Evolutionary conservation across 2,113 vertebrate species (phyloP).

Genomic region (Caracal caracal): DNA sequence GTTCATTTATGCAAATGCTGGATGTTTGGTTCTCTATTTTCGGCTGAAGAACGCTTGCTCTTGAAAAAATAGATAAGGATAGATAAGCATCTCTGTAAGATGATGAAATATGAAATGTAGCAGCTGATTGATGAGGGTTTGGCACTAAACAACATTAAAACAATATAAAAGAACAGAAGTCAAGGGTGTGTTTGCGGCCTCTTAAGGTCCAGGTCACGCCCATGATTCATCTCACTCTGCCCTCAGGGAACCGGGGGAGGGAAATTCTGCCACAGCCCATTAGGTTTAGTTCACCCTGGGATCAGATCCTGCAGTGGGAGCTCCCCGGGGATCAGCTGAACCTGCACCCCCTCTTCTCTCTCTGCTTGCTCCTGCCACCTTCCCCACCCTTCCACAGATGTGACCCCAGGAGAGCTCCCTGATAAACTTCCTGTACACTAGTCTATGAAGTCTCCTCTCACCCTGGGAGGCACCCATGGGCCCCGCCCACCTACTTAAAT

Average conservation of each 20-base stretch:
- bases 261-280: not conserved
- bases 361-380: not conserved
- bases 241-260: not conserved
- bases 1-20: not conserved
- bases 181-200: not conserved
- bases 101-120: not conserved
- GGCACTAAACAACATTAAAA: not conserved
- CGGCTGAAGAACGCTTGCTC: not conserved
- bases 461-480: not conserved
- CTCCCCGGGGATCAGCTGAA: not conserved
- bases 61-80: not conserved
- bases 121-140: not conserved
- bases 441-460: not conserved
- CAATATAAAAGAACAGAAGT: not conserved
- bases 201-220: not conserved
- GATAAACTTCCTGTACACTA: not conserved
- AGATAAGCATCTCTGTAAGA: not conserved
- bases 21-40: not conserved
- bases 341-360: not conserved
- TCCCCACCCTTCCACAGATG: not conserved
- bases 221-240: not conserved
- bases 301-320: not conserved
- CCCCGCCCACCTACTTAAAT: not conserved
- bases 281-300: not conserved
- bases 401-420: not conserved